phyloP scores from a whole-genome alignment of 2,888 invertebrate genomes.

The Trachelus troglodyta region DNA sequence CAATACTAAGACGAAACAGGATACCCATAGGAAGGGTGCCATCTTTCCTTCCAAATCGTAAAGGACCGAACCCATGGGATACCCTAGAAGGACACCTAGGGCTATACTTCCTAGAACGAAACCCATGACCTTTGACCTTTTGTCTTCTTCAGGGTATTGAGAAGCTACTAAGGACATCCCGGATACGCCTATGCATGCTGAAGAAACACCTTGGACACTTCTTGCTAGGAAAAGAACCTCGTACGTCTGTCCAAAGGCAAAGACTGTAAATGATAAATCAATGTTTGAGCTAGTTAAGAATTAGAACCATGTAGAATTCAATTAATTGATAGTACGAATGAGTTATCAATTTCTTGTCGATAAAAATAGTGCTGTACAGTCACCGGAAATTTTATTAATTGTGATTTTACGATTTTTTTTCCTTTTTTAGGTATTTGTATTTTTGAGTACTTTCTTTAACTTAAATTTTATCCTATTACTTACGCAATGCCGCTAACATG shows the following conservation, averaged over 20 bases:
- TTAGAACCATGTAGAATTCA: background rate
- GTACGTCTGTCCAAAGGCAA: constrained; percentile 80
- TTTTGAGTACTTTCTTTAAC: too few relatives aligned
- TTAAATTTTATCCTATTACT: constrained; percentile 53
- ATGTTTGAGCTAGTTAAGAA: background rate
- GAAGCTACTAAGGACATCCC: constrained; percentile 84
- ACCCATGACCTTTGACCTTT: constrained; percentile 80
- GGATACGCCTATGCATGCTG: constrained; percentile 82
- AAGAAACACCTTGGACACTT: constrained; percentile 83
- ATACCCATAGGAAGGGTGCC: constrained; percentile 79
- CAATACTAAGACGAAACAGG: constrained; percentile 69
- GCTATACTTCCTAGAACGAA: constrained; percentile 84
- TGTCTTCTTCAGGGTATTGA: constrained; percentile 68
- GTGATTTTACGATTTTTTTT: background rate
- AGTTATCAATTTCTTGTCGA: background rate
- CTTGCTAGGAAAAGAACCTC: constrained; percentile 77
- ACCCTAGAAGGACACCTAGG: constrained; percentile 82
- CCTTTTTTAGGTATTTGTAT: background rate
- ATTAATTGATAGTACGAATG: background rate
- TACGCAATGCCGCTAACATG: constrained; percentile 76
- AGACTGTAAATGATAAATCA: constrained; percentile 70
- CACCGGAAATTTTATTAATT: too few relatives aligned
- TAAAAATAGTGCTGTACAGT: background rate
- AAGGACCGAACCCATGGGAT: constrained; percentile 83
- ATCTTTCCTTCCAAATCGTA: constrained; percentile 82